Evolutionary conservation across 2,888 invertebrate species (phyloP).

Genomic region (Drosophila tanythrix): DNA sequence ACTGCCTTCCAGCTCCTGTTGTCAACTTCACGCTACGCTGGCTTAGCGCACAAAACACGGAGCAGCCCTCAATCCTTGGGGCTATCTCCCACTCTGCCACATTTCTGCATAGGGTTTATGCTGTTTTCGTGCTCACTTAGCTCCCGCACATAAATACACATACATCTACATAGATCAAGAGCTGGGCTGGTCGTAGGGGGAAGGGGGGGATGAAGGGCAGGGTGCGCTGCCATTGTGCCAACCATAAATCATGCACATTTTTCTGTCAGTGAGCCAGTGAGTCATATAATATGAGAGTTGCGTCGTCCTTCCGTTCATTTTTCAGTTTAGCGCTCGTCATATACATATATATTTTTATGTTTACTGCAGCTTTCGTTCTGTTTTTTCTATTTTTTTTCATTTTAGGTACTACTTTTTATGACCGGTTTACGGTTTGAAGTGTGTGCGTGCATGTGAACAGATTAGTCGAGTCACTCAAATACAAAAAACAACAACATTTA

Average conservation of each 20-base stretch:
- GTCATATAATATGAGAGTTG: constrained; percentile 68
- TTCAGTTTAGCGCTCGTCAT: constrained; percentile 67
- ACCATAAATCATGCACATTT: constrained; percentile 80
- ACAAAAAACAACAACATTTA: background rate
- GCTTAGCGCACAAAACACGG: constrained; percentile 51
- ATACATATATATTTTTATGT: constrained; percentile 59
- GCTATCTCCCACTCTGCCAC: background rate
- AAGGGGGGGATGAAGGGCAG: background rate
- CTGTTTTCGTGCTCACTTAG: constrained; percentile 42
- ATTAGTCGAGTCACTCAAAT: constrained; percentile 50
- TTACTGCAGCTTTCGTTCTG: constrained; percentile 71
- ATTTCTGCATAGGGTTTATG: constrained; percentile 36
- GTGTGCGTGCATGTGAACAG: constrained; percentile 46
- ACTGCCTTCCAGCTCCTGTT: constrained; percentile 28
- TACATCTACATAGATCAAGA: constrained; percentile 25
- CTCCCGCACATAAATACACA: constrained; percentile 25
- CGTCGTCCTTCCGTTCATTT: constrained; percentile 50
- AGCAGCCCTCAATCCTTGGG: constrained; percentile 3
- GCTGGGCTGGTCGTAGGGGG: background rate
- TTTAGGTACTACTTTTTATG: constrained; percentile 64
- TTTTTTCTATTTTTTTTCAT: constrained; percentile 29
- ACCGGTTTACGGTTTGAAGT: constrained; percentile 70
- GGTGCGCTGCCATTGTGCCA: constrained; percentile 60
- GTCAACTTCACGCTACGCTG: constrained; percentile 55
- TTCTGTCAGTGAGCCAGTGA: constrained; percentile 75